Percentiles rank a stretch among this genome's conserved stretches.
These are phyloP conservation scores for Nothocercus nigrocapillus DNA, from an alignment of 2,113 vertebrate genomes.

Conservation along the genomic window DNA sequence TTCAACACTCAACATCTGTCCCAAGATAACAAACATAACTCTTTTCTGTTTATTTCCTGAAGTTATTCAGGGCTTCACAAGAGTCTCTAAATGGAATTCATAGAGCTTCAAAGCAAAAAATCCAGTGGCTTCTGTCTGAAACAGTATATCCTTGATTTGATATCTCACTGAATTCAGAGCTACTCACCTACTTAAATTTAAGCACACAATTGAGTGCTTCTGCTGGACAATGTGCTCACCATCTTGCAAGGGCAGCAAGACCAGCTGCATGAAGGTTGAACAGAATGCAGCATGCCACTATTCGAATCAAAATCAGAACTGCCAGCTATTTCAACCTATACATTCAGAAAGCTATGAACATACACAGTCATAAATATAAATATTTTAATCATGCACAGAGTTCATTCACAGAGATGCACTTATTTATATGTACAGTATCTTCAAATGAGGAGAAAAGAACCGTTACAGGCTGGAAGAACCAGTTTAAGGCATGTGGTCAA, in stretches of 20 bases:
- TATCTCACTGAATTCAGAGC: not conserved
- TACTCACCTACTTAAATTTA: not conserved
- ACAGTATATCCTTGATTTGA: not conserved
- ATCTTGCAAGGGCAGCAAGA: not conserved
- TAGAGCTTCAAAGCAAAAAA: not conserved
- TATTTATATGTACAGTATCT: not conserved
- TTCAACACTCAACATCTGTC: not conserved
- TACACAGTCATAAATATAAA: not conserved
- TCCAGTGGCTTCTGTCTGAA: not conserved
- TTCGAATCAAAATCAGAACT: not conserved
- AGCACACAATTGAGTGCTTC: not conserved
- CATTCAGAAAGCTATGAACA: no score
- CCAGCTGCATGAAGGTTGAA: not conserved
- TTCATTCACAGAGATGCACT: not conserved
- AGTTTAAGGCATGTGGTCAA: not conserved
- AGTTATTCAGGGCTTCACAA: not conserved
- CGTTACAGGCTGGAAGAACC: not conserved
- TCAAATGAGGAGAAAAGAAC: not conserved
- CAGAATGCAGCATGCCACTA: not conserved
- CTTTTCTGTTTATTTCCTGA: conserved; percentile 8
- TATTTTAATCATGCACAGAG: not conserved
- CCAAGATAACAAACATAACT: not conserved
- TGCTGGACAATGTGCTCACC: not conserved
- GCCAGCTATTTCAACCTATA: not conserved
- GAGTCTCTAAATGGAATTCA: not conserved